phyloP scores from a whole-genome alignment of 2,888 invertebrate species.

The Drosophila borealis region DNA sequence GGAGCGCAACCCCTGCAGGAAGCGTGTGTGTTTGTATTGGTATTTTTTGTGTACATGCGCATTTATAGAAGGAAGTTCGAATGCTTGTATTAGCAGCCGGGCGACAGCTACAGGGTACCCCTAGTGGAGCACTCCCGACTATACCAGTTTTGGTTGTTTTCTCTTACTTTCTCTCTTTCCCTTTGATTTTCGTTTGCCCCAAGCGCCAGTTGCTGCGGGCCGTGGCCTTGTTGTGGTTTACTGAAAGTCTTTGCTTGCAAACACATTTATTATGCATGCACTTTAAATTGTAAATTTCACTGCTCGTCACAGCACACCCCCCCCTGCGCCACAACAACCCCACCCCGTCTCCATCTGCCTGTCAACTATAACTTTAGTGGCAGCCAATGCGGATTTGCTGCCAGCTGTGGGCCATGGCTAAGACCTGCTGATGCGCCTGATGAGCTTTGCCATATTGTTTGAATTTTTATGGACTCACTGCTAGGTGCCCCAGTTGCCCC shows the following conservation, averaged over 20 bases:
- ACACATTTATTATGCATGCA: conserved; percentile 76
- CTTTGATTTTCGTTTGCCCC: conserved; percentile 17
- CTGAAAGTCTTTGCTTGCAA: conserved; percentile 67
- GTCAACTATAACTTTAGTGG: not conserved
- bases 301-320: conserved; percentile 35
- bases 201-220: conserved; percentile 35
- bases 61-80: too few species aligned
- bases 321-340: not conserved
- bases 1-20: too few species aligned
- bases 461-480: conserved; percentile 64
- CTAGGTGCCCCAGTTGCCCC: not conserved
- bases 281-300: conserved; percentile 76
- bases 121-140: too few species aligned
- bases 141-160: not conserved
- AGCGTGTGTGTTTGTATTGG: too few species aligned
- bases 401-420: conserved; percentile 57
- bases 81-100: too few species aligned
- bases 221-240: conserved; percentile 50
- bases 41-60: too few species aligned
- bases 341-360: conserved; percentile 3
- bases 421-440: conserved; percentile 71
- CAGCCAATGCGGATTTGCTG: conserved; percentile 54
- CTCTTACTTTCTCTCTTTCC: conserved; percentile 1
- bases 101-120: too few species aligned
- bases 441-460: conserved; percentile 75